These are phyloP conservation scores for Bombus waltoni DNA, from an alignment of 1,140 invertebrate species.

Conservation along the genomic window DNA sequence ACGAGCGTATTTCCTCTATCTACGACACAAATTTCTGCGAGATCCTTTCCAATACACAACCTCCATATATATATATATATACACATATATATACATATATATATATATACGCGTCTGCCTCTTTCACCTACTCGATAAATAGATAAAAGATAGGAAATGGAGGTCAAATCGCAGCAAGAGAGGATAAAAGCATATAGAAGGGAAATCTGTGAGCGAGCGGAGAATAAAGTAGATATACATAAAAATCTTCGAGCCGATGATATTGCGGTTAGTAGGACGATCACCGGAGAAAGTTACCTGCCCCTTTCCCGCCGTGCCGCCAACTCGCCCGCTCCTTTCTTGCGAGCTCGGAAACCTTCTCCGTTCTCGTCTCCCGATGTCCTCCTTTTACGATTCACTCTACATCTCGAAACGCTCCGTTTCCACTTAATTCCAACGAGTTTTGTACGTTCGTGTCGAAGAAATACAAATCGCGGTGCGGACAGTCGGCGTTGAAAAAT, in stretches of 20 bases:
- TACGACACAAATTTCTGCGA: neutral
- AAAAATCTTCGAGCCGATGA: conserved; percentile 76
- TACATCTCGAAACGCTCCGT: conserved; percentile 45
- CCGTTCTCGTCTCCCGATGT: conserved; percentile 44
- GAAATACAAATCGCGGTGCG: neutral
- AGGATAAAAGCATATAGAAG: conserved; percentile 49
- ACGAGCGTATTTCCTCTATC: neutral
- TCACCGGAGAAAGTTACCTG: conserved; percentile 80
- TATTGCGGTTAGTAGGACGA: conserved; percentile 80
- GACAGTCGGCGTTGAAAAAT: too few species aligned
- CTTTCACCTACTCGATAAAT: neutral
- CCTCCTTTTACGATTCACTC: conserved; percentile 67
- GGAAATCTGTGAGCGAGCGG: conserved; percentile 41
- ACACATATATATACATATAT: too few species aligned
- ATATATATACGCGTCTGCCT: neutral
- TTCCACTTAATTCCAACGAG: conserved; percentile 27
- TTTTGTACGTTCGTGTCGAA: neutral
- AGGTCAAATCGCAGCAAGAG: conserved; percentile 45
- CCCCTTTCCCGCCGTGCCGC: conserved; percentile 68
- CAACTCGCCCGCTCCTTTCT: conserved; percentile 61
- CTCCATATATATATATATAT: too few species aligned
- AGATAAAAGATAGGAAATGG: conserved; percentile 62
- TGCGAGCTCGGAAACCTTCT: conserved; percentile 62
- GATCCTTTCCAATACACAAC: neutral
- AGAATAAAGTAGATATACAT: conserved; percentile 42